phyloP scores from a whole-genome alignment of 2,113 vertebrate genomes.

The Anser brachyrhynchus region DNA sequence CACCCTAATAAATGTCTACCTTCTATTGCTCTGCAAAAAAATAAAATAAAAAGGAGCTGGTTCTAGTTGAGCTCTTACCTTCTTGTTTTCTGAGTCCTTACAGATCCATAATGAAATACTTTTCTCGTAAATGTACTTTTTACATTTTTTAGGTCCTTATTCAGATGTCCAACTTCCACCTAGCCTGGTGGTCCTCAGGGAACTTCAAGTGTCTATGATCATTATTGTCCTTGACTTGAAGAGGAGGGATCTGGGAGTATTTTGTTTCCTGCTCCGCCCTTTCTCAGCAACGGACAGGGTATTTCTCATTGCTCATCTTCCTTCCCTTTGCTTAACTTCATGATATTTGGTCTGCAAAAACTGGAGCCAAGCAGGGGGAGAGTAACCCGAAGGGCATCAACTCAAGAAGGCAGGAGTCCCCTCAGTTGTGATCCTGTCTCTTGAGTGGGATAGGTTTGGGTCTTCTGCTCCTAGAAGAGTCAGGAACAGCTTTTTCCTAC shows the following conservation, averaged over 20 bases:
- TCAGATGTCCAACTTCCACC: background rate
- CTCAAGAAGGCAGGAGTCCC: background rate
- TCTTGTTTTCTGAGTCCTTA: background rate
- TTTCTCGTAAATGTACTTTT: background rate
- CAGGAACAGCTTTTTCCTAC: background rate
- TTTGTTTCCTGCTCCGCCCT: conserved; percentile 24
- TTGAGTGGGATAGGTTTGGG: background rate
- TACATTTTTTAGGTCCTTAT: background rate
- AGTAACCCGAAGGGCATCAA: background rate
- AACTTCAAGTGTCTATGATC: background rate
- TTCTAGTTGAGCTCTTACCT: background rate
- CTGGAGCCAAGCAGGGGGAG: background rate
- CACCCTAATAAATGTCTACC: background rate
- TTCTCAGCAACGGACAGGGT: background rate
- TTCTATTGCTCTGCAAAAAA: background rate
- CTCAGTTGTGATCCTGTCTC: background rate
- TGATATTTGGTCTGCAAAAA: background rate
- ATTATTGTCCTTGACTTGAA: background rate
- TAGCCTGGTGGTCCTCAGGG: background rate
- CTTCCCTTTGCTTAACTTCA: background rate
- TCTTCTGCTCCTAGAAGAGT: background rate
- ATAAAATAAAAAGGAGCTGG: background rate
- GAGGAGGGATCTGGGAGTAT: background rate
- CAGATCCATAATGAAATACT: background rate
- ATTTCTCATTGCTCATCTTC: background rate